Evolutionary conservation across 2,797 vertebrate genomes (phyloP).

Genomic region (Myripristis murdjan): DNA sequence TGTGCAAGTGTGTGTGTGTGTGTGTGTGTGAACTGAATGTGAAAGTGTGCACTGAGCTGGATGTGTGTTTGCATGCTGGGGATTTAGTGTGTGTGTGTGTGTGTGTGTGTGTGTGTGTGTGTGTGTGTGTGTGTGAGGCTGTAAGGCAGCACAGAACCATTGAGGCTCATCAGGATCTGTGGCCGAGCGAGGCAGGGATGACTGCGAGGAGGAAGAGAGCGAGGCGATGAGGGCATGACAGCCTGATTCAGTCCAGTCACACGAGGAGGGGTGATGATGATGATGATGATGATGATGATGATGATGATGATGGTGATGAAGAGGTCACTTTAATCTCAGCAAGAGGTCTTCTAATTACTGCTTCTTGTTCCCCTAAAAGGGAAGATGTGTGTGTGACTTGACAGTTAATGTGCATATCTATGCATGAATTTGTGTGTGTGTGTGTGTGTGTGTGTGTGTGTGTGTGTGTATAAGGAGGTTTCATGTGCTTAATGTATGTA

Average conservation of each 20-base stretch:
- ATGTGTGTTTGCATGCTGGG: slow-evolving; percentile 39
- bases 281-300: too few relatives aligned
- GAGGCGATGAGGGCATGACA: slow-evolving; percentile 26
- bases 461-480: not conserved
- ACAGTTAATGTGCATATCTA: not conserved
- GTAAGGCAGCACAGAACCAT: not conserved
- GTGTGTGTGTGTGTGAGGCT: too few relatives aligned
- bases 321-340: slow-evolving; percentile 46
- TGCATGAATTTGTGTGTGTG: not conserved
- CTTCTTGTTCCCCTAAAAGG: not conserved
- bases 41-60: slow-evolving; percentile 10
- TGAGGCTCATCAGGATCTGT: slow-evolving; percentile 24
- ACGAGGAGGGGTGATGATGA: too few relatives aligned
- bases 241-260: slow-evolving; percentile 25
- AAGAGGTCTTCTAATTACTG: slow-evolving; percentile 42
- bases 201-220: slow-evolving; percentile 7
- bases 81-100: slow-evolving; percentile 24
- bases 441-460: too few relatives aligned
- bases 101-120: slow-evolving; percentile 13
- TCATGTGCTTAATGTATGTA: not conserved
- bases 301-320: slow-evolving; percentile 28
- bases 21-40: slow-evolving; percentile 42
- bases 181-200: slow-evolving; percentile 28
- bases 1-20: too few relatives aligned
- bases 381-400: slow-evolving; percentile 1